phyloP scores from a whole-genome alignment of 2,113 vertebrate genomes.

The Emydocephalus ijimae region DNA sequence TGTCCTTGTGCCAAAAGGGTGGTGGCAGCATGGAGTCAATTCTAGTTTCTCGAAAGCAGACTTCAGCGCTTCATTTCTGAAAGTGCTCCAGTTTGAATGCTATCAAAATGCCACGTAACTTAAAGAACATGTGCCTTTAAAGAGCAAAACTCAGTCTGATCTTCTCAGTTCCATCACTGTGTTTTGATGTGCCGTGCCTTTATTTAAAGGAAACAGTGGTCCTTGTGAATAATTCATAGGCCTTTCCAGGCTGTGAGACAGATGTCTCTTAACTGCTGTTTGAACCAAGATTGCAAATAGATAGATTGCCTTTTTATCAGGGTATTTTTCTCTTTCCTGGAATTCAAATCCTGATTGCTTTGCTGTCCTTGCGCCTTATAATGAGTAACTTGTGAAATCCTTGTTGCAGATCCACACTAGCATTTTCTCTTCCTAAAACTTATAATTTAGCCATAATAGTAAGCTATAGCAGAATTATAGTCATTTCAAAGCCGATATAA shows the following conservation, averaged over 20 bases:
- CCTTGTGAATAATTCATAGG: slow-evolving; percentile 35
- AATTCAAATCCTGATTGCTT: slow-evolving; percentile 31
- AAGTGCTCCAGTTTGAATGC: background rate
- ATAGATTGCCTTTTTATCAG: slow-evolving; percentile 48
- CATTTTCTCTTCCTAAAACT: slow-evolving; percentile 27
- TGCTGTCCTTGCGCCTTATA: slow-evolving; percentile 42
- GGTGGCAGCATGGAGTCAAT: background rate
- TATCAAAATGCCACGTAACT: background rate
- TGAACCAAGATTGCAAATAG: slow-evolving; percentile 44
- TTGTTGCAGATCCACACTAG: slow-evolving; percentile 40
- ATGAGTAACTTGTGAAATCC: slow-evolving; percentile 40
- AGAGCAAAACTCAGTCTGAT: background rate
- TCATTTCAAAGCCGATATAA: slow-evolving; percentile 44
- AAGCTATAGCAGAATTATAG: slow-evolving; percentile 40
- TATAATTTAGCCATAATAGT: slow-evolving; percentile 34
- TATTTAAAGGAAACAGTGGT: slow-evolving; percentile 11
- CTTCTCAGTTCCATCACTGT: background rate
- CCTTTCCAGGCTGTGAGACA: slow-evolving; percentile 42
- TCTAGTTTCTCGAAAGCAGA: background rate
- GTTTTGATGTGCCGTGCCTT: background rate
- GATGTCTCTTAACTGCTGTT: slow-evolving; percentile 49
- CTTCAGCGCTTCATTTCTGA: background rate
- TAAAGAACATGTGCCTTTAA: background rate
- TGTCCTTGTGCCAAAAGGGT: background rate
- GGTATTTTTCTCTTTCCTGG: slow-evolving; percentile 43